phyloP scores from a whole-genome alignment of 2,888 invertebrate species.

The Epinotia demarniana region DNA sequence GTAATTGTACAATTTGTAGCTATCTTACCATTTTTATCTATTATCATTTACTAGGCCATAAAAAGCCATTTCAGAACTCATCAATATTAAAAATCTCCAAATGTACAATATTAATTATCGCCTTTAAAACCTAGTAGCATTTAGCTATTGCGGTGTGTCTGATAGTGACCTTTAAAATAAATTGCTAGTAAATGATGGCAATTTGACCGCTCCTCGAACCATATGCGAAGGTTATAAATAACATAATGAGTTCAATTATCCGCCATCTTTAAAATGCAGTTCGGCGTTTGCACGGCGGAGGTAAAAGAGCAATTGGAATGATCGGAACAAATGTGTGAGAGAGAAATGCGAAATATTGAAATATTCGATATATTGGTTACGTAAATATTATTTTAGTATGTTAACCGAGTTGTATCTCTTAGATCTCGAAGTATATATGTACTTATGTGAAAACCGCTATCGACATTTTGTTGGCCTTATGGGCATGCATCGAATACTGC shows the following conservation, averaged over 20 bases:
- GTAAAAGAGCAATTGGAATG: conserved; percentile 8
- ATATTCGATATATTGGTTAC: neutral
- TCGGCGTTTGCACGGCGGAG: conserved; percentile 52
- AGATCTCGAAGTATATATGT: neutral
- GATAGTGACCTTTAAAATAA: conserved; percentile 63
- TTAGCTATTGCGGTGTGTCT: conserved; percentile 36
- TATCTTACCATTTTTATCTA: neutral
- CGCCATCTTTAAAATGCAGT: conserved; percentile 63
- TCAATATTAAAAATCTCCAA: neutral
- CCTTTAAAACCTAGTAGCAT: conserved; percentile 32
- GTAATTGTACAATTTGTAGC: neutral
- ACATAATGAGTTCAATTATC: conserved; percentile 72
- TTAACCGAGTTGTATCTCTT: neutral
- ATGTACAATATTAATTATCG: neutral
- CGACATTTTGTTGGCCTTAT: too few relatives aligned
- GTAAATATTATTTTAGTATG: neutral
- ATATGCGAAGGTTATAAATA: conserved; percentile 68
- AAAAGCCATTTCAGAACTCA: neutral
- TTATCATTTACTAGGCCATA: neutral
- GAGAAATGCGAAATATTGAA: neutral
- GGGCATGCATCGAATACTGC: too few relatives aligned
- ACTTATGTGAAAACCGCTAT: too few relatives aligned
- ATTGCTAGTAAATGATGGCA: conserved; percentile 67
- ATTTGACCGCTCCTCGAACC: conserved; percentile 63
- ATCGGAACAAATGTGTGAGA: conserved; percentile 3